Conservation (phyloP, 92 coral and sea anemone genomes). For the Parazoanthus darwini region DNA sequence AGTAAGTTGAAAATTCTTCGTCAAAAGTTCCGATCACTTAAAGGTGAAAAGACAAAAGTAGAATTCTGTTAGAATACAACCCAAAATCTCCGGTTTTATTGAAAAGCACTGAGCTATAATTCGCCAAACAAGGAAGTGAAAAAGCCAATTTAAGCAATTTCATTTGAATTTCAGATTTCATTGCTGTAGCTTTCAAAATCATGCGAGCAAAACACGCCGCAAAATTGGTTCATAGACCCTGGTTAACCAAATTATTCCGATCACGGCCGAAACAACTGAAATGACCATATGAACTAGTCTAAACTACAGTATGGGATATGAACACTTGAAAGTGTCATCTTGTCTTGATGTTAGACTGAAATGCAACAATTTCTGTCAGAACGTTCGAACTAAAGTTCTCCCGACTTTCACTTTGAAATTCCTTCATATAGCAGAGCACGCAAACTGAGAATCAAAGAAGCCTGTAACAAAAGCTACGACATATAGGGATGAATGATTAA, state of each 20-base stretch:
- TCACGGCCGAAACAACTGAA: not conserved
- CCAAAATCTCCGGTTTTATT: not conserved
- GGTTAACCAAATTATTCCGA: conserved; percentile 1
- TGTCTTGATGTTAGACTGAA: not conserved
- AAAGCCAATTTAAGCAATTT: not conserved
- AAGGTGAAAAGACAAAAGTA: not conserved
- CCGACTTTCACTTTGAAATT: conserved; percentile 43
- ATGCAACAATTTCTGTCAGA: not conserved
- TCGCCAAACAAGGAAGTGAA: conserved; percentile 47
- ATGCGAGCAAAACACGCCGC: conserved; percentile 19
- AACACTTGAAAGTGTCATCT: not conserved
- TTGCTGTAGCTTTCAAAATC: conserved; percentile 3
- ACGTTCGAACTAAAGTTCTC: conserved; percentile 27
- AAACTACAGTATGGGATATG: not conserved
- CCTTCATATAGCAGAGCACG: conserved; percentile 16
- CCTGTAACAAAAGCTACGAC: not conserved
- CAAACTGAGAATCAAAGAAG: conserved; percentile 14
- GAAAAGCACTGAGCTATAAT: not conserved
- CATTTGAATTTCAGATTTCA: conserved; percentile 32
- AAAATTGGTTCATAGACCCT: not conserved
- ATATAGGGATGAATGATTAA: conserved; percentile 1
- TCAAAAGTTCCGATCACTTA: not conserved
- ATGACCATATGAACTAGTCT: not conserved
- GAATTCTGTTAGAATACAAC: not conserved
- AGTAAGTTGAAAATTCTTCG: not conserved